Conservation (phyloP, 1,140 invertebrate species). For the Harpegnathos saltator region DNA sequence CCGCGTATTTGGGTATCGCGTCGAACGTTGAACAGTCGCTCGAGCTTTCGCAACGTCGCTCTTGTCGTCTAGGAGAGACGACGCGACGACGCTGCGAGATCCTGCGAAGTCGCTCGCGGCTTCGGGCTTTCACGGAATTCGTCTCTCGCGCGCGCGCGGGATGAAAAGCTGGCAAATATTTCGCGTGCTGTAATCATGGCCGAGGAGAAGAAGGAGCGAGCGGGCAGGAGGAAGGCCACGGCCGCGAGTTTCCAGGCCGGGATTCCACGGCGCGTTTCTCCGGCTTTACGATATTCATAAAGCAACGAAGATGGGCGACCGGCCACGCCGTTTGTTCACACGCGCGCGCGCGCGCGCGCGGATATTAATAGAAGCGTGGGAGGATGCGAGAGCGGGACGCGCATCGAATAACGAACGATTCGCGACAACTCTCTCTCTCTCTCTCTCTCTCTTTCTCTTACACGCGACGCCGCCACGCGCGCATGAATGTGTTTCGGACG, state of each 20-base stretch:
- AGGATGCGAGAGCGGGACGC: constrained; percentile 67
- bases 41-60: not conserved
- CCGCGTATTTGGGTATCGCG: constrained; percentile 4
- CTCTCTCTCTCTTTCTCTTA: too few relatives aligned
- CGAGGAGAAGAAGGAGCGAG: too few relatives aligned
- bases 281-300: constrained; percentile 29
- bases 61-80: not conserved
- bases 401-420: constrained; percentile 63
- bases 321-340: not conserved
- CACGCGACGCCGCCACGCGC: too few relatives aligned
- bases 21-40: constrained; percentile 4
- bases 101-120: too few relatives aligned
- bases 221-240: too few relatives aligned
- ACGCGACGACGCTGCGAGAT: too few relatives aligned
- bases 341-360: not conserved
- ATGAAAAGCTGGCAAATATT: too few relatives aligned
- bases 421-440: constrained; percentile 21
- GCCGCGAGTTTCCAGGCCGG: too few relatives aligned
- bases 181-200: too few relatives aligned
- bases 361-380: constrained; percentile 72
- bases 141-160: too few relatives aligned
- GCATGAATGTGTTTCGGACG: too few relatives aligned
- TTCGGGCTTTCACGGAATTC: too few relatives aligned
- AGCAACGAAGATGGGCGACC: not conserved
- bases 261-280: not conserved